Base-by-base conservation (phyloP, 2,888 invertebrate species). In the Cataglyphis cursor region DNA sequence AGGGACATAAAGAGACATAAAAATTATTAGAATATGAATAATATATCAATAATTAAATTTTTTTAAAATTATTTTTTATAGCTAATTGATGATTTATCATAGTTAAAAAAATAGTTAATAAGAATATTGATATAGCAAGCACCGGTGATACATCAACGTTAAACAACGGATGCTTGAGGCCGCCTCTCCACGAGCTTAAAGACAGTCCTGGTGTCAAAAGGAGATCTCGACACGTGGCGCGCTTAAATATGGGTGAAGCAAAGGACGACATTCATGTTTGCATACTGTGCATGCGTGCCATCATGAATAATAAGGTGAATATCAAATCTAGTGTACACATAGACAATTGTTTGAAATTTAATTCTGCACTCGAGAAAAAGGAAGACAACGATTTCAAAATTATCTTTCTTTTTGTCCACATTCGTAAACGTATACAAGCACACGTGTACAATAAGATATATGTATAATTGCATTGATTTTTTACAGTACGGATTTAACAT, bases 211-310 rank as follows among this genome's bases (percentile, higher is more conserved):
- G 96, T 90, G 96, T 97, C 85, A 96, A 97, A 92, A 95, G 98
- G 62, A 96, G 98, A 85, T 97, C 97, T 57, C 96, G 98, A 85
- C 98, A 98, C 95, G 98, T 98, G 51, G 98, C 98, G 73, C 97
- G 98, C 91, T 96, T 99, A 88, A 98, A 98, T 95, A 98, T 99
- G 98, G 99, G 99, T 76, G 98, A 98, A 92, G 98, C 99, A 83
- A 98, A 99, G 87, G 99, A 99, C 95, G 99, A 99, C 95, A 99
- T 99, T 93, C 99, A 99, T 95, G 99, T 99, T 85, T 99, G 99
- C 96, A 99, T 99, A 93, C 98, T 99, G 97, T 99, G 99, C 95
- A 97, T 99, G 96, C 96, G 99, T 83, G 99, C 99, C 91, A 99
- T 99, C 93, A 99, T 99, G 99, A 99, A 99, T 95, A 99, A 99